Conservation (phyloP, 2,888 invertebrate species). For the Temnothorax unifasciatus region DNA sequence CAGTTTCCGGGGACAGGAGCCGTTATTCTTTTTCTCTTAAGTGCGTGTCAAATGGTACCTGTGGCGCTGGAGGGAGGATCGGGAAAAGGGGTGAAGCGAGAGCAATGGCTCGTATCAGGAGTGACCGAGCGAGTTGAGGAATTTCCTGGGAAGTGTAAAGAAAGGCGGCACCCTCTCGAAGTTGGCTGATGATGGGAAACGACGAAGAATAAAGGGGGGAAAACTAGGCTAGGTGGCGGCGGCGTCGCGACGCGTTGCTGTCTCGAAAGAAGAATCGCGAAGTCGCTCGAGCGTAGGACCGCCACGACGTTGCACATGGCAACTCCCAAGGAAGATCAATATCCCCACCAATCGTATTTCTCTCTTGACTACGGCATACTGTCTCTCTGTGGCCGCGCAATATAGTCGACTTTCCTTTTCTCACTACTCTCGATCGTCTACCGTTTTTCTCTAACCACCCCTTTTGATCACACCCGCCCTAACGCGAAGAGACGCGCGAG, state of each 20-base stretch:
- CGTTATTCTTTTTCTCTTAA: constrained; percentile 45
- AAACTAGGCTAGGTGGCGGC: constrained; percentile 32
- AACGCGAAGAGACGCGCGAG: neutral
- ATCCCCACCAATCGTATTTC: constrained; percentile 82
- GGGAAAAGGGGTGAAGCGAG: neutral
- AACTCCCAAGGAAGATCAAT: constrained; percentile 83
- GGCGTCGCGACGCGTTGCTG: constrained; percentile 48
- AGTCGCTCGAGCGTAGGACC: constrained; percentile 71
- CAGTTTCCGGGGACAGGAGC: constrained; percentile 49
- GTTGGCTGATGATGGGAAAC: constrained; percentile 4
- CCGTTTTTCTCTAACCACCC: constrained; percentile 19
- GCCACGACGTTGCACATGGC: constrained; percentile 76
- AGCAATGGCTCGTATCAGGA: constrained; percentile 12
- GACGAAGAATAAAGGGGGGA: constrained; percentile 30
- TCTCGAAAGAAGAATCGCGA: constrained; percentile 73
- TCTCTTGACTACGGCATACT: constrained; percentile 72
- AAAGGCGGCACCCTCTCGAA: constrained; percentile 30
- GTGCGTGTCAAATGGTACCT: constrained; percentile 39
- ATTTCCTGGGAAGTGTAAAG: constrained; percentile 42
- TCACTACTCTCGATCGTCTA: neutral
- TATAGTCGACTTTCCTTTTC: constrained; percentile 58
- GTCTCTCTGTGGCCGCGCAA: constrained; percentile 66
- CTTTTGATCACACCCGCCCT: constrained; percentile 13
- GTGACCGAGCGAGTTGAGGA: constrained; percentile 25
- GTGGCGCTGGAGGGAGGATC: neutral